These are phyloP conservation scores for Aethes cnicana DNA, from an alignment of 2,888 invertebrate genomes.

Conservation along the genomic window DNA sequence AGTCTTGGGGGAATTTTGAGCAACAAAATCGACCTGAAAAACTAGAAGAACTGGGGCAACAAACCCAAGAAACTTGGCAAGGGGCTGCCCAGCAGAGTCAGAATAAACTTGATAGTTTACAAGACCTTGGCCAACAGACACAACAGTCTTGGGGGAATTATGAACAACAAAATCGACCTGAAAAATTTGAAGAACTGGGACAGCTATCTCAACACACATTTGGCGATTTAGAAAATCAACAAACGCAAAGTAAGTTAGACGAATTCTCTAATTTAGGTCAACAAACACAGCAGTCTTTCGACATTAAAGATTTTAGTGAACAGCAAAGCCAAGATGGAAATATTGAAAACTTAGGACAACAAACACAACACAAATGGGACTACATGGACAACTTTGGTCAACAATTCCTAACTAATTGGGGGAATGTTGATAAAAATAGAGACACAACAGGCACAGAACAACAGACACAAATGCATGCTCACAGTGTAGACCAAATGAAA, in stretches of 20 bases:
- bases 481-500: conserved; percentile 12
- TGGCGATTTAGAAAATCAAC: conserved; percentile 26
- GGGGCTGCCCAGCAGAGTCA: conserved; percentile 37
- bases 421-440: conserved; percentile 24
- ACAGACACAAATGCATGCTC: conserved; percentile 14
- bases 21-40: conserved; percentile 11
- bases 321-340: conserved; percentile 24
- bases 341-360: conserved; percentile 33
- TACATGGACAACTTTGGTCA: conserved; percentile 34
- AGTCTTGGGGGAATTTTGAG: conserved; percentile 2
- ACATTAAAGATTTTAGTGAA: conserved; percentile 11
- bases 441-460: conserved; percentile 20
- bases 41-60: conserved; percentile 32
- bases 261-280: conserved; percentile 31
- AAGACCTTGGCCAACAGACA: conserved; percentile 32
- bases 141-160: conserved; percentile 19
- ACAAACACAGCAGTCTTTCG: conserved; percentile 29
- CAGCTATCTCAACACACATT: conserved; percentile 25
- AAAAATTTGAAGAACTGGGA: conserved; percentile 3
- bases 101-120: conserved; percentile 11
- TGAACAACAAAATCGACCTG: conserved; percentile 1
- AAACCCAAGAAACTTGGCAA: conserved; percentile 33
- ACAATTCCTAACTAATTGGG: conserved; percentile 32
- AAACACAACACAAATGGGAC: conserved; percentile 34
- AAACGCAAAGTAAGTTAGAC: conserved; percentile 36